phyloP scores from a whole-genome alignment of 2,888 invertebrate genomes.

The Drepana falcataria region DNA sequence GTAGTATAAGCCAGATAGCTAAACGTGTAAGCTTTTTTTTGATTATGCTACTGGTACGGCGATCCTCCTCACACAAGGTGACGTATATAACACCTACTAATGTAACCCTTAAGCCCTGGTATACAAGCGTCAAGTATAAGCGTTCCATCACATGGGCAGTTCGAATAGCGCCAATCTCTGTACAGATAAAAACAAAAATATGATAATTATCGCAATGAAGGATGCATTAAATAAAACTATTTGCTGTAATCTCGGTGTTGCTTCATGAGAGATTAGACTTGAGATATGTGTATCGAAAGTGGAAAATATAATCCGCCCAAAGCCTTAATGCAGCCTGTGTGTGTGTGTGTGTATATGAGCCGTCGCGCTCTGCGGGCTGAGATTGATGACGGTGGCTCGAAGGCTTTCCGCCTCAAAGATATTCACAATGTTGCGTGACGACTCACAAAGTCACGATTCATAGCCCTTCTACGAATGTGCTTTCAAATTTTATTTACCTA shows the following conservation, averaged over 20 bases:
- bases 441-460: slow-evolving; percentile 38
- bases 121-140: too few species aligned
- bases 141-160: too few species aligned
- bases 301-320: slow-evolving; percentile 3
- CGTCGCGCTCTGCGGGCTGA: slow-evolving; percentile 34
- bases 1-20: too few species aligned
- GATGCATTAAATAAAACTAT: not conserved
- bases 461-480: slow-evolving; percentile 34
- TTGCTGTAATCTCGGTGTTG: not conserved
- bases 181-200: too few species aligned
- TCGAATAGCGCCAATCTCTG: too few species aligned
- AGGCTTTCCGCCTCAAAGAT: slow-evolving; percentile 47
- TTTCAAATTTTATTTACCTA: slow-evolving; percentile 37
- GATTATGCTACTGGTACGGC: too few species aligned
- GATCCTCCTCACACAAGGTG: too few species aligned
- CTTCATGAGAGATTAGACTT: not conserved
- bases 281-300: not conserved
- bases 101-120: too few species aligned
- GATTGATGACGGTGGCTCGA: slow-evolving; percentile 54
- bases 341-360: slow-evolving; percentile 17
- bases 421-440: slow-evolving; percentile 58
- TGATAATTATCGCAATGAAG: not conserved
- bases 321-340: slow-evolving; percentile 15
- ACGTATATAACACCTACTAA: too few species aligned
- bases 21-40: too few species aligned